Evolutionary conservation across 2,888 invertebrate genomes (phyloP).

Genomic region (Muscina levida): DNA sequence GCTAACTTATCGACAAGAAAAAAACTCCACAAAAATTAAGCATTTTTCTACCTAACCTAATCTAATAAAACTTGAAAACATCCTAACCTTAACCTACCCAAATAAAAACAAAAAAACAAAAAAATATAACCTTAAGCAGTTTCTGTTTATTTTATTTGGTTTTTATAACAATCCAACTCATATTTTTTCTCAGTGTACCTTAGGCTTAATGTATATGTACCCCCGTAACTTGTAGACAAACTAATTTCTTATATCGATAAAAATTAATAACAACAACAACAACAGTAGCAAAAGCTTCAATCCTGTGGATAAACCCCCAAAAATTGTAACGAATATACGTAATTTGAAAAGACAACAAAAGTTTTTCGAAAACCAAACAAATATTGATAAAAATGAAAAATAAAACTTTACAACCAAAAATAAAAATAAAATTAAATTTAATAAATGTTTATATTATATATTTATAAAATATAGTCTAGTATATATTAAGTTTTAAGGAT

Average conservation of each 20-base stretch:
- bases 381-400: constrained; percentile 4
- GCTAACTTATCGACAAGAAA: constrained; percentile 36
- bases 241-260: constrained; percentile 48
- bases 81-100: constrained; percentile 10
- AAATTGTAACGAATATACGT: constrained; percentile 77
- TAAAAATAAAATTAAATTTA: constrained; percentile 38
- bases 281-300: constrained; percentile 20
- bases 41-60: constrained; percentile 13
- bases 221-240: constrained; percentile 23
- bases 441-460: constrained; percentile 62
- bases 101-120: too few species aligned
- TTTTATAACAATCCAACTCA: constrained; percentile 17
- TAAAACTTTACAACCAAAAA: too few species aligned
- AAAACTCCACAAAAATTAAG: constrained; percentile 10
- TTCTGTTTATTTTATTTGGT: constrained; percentile 20
- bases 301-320: constrained; percentile 51
- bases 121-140: constrained; percentile 17
- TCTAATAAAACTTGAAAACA: background rate
- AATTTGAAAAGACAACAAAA: constrained; percentile 71
- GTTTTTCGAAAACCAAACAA: constrained; percentile 58
- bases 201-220: constrained; percentile 73
- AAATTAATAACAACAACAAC: constrained; percentile 60
- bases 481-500: constrained; percentile 61
- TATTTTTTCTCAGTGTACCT: constrained; percentile 71
- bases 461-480: constrained; percentile 23